Evolutionary conservation across 2,113 vertebrate species (phyloP).

Genomic region (Leptobrachium ailaonicum): DNA sequence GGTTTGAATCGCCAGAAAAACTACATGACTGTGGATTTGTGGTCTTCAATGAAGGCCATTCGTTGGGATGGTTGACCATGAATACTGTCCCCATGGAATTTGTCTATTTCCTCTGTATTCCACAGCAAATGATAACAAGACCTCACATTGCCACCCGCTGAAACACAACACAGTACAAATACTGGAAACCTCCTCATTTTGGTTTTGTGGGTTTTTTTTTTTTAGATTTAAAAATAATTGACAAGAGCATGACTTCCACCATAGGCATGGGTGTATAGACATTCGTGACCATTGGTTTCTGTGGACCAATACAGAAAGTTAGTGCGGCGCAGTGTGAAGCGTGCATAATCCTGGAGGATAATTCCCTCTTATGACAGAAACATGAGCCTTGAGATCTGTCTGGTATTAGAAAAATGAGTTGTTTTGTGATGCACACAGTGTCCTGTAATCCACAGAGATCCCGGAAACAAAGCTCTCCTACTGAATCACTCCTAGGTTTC

Average conservation of each 20-base stretch:
- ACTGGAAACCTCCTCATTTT: background rate
- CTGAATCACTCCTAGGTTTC: background rate
- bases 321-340: background rate
- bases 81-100: conserved; percentile 6
- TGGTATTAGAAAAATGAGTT: background rate
- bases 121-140: background rate
- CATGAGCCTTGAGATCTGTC: background rate
- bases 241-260: too few species aligned
- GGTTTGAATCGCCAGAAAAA: conserved; percentile 11
- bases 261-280: too few species aligned
- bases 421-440: background rate
- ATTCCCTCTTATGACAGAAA: background rate
- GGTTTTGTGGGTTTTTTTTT: too few species aligned
- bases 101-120: conserved; percentile 1
- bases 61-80: background rate
- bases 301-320: background rate
- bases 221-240: too few species aligned
- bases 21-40: background rate
- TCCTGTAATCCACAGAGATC: background rate
- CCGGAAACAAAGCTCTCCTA: too few species aligned
- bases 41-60: conserved; percentile 20
- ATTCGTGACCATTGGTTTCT: too few species aligned
- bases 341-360: background rate
- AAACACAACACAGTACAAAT: background rate
- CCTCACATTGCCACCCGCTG: conserved; percentile 12